A percentile compares a stretch with the other conserved stretches of the same genome.
phyloP scores from a whole-genome alignment of 2,113 vertebrate genomes.

The Tinamus guttatus region DNA sequence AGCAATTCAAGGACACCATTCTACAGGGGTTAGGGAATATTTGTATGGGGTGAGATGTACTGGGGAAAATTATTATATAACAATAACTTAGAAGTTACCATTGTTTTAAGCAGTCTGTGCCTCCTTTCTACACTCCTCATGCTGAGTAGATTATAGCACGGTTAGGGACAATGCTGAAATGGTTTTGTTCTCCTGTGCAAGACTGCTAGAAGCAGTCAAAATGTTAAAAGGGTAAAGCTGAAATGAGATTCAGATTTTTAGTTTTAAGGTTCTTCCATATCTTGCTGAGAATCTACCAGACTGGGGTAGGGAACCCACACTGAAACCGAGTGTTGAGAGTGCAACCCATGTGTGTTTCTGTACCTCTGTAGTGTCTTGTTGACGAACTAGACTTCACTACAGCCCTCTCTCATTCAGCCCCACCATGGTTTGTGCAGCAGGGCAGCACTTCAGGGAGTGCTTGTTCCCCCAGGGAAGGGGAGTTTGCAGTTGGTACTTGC shows the following conservation, averaged over 20 bases:
- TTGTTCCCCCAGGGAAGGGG: background rate
- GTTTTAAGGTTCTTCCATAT: background rate
- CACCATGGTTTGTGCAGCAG: background rate
- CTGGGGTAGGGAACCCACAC: background rate
- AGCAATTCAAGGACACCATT: background rate
- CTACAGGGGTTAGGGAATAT: background rate
- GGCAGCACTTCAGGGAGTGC: rapidly evolving
- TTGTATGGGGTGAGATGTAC: background rate
- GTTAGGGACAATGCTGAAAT: background rate
- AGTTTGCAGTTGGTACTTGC: background rate
- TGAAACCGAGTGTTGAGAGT: background rate
- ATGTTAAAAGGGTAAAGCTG: background rate
- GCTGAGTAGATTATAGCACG: background rate
- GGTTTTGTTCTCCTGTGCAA: background rate
- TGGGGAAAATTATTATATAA: background rate
- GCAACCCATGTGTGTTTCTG: background rate
- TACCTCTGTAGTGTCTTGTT: too few relatives aligned
- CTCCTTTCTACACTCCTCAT: background rate
- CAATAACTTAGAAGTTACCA: background rate
- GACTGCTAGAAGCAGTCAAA: background rate
- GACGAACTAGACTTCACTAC: background rate
- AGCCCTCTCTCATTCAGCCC: background rate
- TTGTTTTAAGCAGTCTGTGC: background rate
- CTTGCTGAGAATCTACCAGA: background rate
- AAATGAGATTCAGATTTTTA: background rate